Base-by-base conservation (phyloP, 1,140 invertebrate genomes). In the Drosophila grimshawi region DNA sequence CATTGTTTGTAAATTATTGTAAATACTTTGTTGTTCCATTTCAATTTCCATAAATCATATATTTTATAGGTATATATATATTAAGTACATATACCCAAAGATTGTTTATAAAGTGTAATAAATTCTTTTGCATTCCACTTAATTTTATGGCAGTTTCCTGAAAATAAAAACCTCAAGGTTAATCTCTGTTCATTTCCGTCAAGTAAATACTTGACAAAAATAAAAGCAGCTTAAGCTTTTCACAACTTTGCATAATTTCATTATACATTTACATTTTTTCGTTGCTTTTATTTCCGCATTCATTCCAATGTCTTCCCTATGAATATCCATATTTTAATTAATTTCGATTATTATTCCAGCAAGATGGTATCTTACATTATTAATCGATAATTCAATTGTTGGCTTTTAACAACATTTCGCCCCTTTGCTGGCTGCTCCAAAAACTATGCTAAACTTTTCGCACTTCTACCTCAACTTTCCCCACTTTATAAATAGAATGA, bases 381-480 rank as follows among this genome's bases (percentile, higher is more conserved):
- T 19, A 19, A 19, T 48, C 55, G 65, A 5, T 19, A 19, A 33
- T 55, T 60, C 32, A 5, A 37, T 72, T 59, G 29, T 45, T 45
- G 7, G n/a, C 30, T 33, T 35, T 27, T 7, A 51, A 51, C 8
- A 43, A 35, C 46, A 2, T 56, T 10, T 5, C 33, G n/a, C 32
- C 45, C 6, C 5, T 7, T 11, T 19, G 2, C 30, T 33, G 55
- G 35, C 5, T 57, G 63, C 48, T 52, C 57, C 6, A n/a, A 56
- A 73, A 77, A 77, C 69, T 77, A 73, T 77, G 74, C 69, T 67
- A 73, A 66, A 41, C 69, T 73, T 66, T 77, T 51, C 35, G 49
- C 69, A 60, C 56, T 65, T 19, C 3, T 39, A 7, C 7, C 27
- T 1, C 7, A 66, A 45, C 33, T 35, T 35, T 46, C 49, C 57